Evolutionary conservation across 1,140 invertebrate genomes (phyloP), one percentile per base, ranked within the genome.

Genomic region (Procambarus clarkii): DNA sequence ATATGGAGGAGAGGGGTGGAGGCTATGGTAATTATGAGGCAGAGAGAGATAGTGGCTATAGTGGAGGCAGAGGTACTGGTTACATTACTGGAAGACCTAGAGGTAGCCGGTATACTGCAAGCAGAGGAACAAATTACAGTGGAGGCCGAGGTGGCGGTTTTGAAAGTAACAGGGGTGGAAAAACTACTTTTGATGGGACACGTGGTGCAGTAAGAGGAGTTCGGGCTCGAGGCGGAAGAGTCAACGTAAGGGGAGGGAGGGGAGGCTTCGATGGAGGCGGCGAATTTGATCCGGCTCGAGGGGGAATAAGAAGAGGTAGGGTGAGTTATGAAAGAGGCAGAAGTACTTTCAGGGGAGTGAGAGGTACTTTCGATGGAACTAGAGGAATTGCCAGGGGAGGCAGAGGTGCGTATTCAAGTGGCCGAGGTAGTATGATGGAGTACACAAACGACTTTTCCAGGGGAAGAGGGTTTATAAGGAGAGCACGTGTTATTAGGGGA

Each of bases 381-480:
- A 74, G 71, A 4, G 60, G 82, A 7, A 13, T 11, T 9, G 18
- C 15, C 18, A n/a, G 71, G 9, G 71, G 84, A 13, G n/a, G 71
- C 2, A 13, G 84, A 3, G 44, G 64, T 18, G 82, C 50, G 1
- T 44, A 44, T 46, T 3, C 58, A 21, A 46, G n/a, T 58, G 82
- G 82, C 2, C 64, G 84, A 24, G 48, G 48, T 34, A 48, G 71
- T 46, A 76, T 77, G 84, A 86, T 86, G 84, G 84, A 86, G 44
- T 86, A 86, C 84, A 86, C 84, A 54, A 86, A 86, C 18, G 71
- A 86, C 71, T 86, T 77, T 64, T 86, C 84, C 3, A 74, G 84
- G 24, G 84, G 84, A 45, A 76, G 84, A 76, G 84, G 84, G 9
- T 69, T 85, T n/a, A 21, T 64, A 34, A 74, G 69, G 46, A 44